Evolutionary conservation across 2,888 invertebrate species (phyloP).

Genomic region (Parascotia fuliginaria): DNA sequence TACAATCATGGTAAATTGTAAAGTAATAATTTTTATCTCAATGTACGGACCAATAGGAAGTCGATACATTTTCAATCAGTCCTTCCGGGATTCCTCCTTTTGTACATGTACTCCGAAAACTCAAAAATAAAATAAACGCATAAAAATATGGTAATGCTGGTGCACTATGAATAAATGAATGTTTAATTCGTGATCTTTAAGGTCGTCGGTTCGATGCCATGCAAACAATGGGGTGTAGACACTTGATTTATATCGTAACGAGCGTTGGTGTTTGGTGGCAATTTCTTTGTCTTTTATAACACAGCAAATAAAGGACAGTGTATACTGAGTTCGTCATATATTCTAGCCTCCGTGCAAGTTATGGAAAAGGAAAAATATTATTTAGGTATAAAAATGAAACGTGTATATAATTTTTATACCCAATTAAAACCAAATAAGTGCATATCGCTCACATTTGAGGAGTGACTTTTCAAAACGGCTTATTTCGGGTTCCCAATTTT

Average conservation of each 20-base stretch:
- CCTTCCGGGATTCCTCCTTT: constrained; percentile 7
- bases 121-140: constrained; percentile 47
- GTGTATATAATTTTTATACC: constrained; percentile 5
- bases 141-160: constrained; percentile 55
- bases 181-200: constrained; percentile 47
- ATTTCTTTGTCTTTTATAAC: constrained; percentile 29
- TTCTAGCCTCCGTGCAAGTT: constrained; percentile 13
- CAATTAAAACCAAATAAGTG: constrained; percentile 1
- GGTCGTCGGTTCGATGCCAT: constrained; percentile 44
- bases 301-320: constrained; percentile 27
- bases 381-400: too few relatives aligned
- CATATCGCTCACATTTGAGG: too few relatives aligned
- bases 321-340: constrained; percentile 21
- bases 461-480: too few relatives aligned
- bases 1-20: too few relatives aligned
- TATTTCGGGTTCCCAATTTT: too few relatives aligned
- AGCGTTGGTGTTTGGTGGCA: constrained; percentile 27
- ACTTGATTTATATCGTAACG: constrained; percentile 46
- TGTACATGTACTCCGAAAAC: constrained; percentile 20
- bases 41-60: too few relatives aligned
- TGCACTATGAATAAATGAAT: constrained; percentile 59
- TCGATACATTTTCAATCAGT: constrained; percentile 6
- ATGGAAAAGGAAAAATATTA: too few relatives aligned
- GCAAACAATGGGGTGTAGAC: constrained; percentile 34
- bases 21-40: too few relatives aligned